Base-by-base conservation (phyloP, 2,113 vertebrate genomes). In the Triplophysa siluroides region DNA sequence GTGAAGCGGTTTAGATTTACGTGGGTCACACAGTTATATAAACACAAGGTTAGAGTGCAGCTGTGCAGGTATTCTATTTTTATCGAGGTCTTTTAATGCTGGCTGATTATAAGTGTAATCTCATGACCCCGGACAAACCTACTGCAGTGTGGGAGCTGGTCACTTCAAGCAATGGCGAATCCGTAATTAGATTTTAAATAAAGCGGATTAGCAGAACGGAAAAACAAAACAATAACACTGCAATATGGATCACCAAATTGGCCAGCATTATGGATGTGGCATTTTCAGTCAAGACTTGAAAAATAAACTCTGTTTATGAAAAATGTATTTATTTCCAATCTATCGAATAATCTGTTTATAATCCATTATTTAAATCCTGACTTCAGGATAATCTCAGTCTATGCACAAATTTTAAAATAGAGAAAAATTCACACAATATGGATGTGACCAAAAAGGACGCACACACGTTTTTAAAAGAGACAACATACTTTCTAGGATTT, bases 1-100 rank as follows among this genome's bases (percentile, higher is more conserved):
- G 41, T 72, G 58, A 73, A 75, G 54, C 24, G 26, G n/a, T 81
- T 81, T 78, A 84, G 50, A 26, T 14, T 79, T 71, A 76, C 38
- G 56, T 78, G 69, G 38, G 73, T 78, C 26, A 60, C 45, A 24
- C 58, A 24, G 58, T 78, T 71, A 77, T 45, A 50, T 75, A 83
- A 83, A 63, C 54, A 41, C 66, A 16, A 45, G 60, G 38, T 26
- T 69, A 73, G 41, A 65, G 18, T 18, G 58, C 81, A 79, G 70
- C 62, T 75, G 18, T 18, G 58, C 81, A 79, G 70, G 69, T 75
- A 26, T 12, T 41, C 70, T 79, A 79, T 83, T 67, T 78, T 81
- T 47, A 78, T 16, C 8, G 19, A 64, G n/a, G 56, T 79, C 23
- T 3, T 60, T 29, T 8, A 67, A 61, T 47, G 23, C 23, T 7